Evolutionary conservation across 2,113 vertebrate genomes (phyloP), one percentile per base, ranked within the genome.

Genomic region (Piaya cayana): DNA sequence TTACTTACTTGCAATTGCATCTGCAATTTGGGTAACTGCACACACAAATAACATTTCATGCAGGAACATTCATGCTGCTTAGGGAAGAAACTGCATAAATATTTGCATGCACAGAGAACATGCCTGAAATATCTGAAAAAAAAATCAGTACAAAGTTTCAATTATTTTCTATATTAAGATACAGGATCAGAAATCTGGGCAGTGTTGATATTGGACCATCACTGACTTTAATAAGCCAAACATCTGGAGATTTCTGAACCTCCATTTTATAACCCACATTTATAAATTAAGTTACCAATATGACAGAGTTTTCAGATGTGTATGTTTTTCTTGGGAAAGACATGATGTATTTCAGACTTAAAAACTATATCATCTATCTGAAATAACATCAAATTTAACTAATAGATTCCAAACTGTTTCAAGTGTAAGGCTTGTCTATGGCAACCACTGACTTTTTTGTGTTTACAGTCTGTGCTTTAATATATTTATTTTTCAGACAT

Each of bases 221-320:
- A 42, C 34, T 90, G 49, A 52, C 59, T 94, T 95, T 55, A 94
- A 59, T 75, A 71, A 92, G 94, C 97, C 96, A 97, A 97, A 97
- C 96, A 97, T 96, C 95, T 97, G 96, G 93, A 93, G 87, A 94
- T 92, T 92, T 88, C 79, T 95, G 72, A 94, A 91, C 52, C 75
- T 93, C 76, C 52, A 82, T 92, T 97, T 96, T 95, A 95, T 91
- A 93, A 93, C 72, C 23, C 56, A 86, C 86, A 71, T 93, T 88
- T 91, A 94, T 95, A 97, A 95, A 95, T 88, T 86, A 94, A 90
- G 75, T 88, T 93, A 90, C 81, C 74, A 93, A 62, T 87, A 65
- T 87, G 87, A 95, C 88, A 91, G 70, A 82, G 58, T 91, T 92
- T 93, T 97, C 92, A 96, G 65, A 94, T 85, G 79, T 89, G 50